Percentiles rank a stretch among this genome's conserved stretches.
Evolutionary conservation across 2,888 invertebrate species (phyloP).

Genomic region (Ormyrus labotus): DNA sequence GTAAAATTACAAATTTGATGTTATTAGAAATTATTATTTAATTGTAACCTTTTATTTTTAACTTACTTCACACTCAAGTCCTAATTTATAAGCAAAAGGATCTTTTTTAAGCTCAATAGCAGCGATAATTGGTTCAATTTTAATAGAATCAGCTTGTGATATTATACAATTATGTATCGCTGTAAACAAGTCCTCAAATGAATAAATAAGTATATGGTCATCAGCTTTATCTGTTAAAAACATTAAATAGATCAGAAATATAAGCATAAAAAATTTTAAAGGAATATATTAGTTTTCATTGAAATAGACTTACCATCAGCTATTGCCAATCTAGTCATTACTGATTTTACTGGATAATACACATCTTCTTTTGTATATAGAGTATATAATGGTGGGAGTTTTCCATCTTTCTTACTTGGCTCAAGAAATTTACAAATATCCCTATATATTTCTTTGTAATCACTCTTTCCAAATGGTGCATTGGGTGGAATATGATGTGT

Average conservation of each 20-base stretch:
- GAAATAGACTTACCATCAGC: conserved; percentile 30
- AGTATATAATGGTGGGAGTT: conserved; percentile 76
- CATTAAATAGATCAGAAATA: conserved; percentile 7
- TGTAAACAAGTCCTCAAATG: conserved; percentile 70
- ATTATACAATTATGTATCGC: conserved; percentile 64
- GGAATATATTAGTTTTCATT: background rate
- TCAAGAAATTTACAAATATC: conserved; percentile 75
- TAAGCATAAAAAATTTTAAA: background rate
- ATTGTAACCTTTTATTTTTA: background rate
- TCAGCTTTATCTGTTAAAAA: conserved; percentile 55
- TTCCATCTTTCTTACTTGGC: conserved; percentile 58
- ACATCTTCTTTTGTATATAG: conserved; percentile 16
- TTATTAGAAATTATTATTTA: conserved; percentile 29
- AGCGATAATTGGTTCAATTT: conserved; percentile 61
- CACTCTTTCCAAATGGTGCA: conserved; percentile 64
- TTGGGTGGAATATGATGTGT: conserved; percentile 77
- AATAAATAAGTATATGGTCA: conserved; percentile 67
- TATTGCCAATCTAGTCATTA: conserved; percentile 28
- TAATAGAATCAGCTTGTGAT: background rate
- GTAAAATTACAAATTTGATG: conserved; percentile 26
- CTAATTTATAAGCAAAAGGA: conserved; percentile 66
- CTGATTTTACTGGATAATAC: conserved; percentile 43
- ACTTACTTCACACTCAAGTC: conserved; percentile 74
- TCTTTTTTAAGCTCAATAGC: conserved; percentile 73
- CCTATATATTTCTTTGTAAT: conserved; percentile 72